Evolutionary conservation across 2,888 invertebrate species (phyloP).

Genomic region (Perdita meconis): DNA sequence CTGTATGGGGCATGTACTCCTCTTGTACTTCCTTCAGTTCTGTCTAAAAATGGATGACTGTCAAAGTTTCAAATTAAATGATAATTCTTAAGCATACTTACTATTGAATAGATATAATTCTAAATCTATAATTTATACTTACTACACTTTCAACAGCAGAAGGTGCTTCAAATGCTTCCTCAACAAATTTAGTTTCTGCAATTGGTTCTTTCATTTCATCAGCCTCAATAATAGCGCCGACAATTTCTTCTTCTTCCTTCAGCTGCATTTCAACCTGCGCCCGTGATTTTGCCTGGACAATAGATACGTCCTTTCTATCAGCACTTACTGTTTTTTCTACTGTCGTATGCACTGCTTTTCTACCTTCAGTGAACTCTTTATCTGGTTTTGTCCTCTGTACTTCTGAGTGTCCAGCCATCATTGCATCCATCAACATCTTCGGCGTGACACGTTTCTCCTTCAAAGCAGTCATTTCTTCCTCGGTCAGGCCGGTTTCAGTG

Average conservation of each 20-base stretch:
- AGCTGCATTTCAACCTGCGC: too few relatives aligned
- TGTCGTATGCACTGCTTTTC: not conserved
- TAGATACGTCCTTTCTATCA: too few relatives aligned
- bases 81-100: not conserved
- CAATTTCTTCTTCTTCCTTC: not conserved
- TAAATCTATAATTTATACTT: slow-evolving; percentile 18
- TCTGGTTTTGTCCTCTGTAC: not conserved
- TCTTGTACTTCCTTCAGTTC: slow-evolving; percentile 7
- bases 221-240: not conserved
- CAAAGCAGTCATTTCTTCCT: slow-evolving; percentile 49
- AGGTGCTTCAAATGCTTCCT: not conserved
- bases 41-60: not conserved
- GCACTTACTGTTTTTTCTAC: not conserved
- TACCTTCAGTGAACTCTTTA: too few relatives aligned
- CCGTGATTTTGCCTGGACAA: too few relatives aligned
- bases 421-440: not conserved
- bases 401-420: not conserved
- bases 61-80: not conserved
- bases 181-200: not conserved
- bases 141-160: too few relatives aligned
- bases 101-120: not conserved
- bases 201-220: not conserved
- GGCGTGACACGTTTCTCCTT: slow-evolving; percentile 30
- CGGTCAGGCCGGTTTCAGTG: slow-evolving; percentile 51
- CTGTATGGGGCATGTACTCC: not conserved